Evolutionary conservation across 2,888 invertebrate genomes (phyloP).

Genomic region (Xestia xanthographa): DNA sequence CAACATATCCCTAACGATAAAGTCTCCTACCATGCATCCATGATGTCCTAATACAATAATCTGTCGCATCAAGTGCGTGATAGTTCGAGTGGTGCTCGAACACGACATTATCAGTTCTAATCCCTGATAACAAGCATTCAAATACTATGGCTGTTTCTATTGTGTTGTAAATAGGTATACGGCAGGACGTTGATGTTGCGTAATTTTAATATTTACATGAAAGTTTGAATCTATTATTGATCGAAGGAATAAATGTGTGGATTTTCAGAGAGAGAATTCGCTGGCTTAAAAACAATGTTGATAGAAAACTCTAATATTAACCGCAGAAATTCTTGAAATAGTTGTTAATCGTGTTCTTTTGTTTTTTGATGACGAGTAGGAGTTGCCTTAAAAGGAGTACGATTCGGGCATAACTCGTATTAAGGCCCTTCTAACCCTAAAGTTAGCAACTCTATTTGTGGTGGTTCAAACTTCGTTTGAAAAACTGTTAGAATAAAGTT

Average conservation of each 20-base stretch:
- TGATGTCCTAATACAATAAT: constrained; percentile 45
- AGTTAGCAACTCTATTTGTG: too few relatives aligned
- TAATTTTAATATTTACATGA: background rate
- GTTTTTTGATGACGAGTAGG: too few relatives aligned
- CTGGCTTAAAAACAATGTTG: background rate
- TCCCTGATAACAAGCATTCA: constrained; percentile 40
- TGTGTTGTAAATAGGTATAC: constrained; percentile 4
- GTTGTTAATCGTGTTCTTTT: too few relatives aligned
- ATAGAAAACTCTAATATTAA: background rate
- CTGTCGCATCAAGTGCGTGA: constrained; percentile 27
- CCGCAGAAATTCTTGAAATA: too few relatives aligned
- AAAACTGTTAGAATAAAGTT: too few relatives aligned
- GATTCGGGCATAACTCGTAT: too few relatives aligned
- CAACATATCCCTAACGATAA: constrained; percentile 16
- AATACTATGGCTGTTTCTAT: constrained; percentile 11
- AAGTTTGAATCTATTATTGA: too few relatives aligned
- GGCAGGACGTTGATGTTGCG: constrained; percentile 4
- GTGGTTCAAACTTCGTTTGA: too few relatives aligned
- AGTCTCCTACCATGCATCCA: constrained; percentile 10
- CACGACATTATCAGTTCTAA: constrained; percentile 42
- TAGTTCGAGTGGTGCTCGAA: constrained; percentile 45
- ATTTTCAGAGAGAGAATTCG: background rate
- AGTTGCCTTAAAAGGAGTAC: too few relatives aligned
- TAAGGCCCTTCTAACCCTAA: too few relatives aligned
- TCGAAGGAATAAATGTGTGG: background rate